phyloP scores from a whole-genome alignment of 2,888 invertebrate genomes.

The Cephonodes hylas region DNA sequence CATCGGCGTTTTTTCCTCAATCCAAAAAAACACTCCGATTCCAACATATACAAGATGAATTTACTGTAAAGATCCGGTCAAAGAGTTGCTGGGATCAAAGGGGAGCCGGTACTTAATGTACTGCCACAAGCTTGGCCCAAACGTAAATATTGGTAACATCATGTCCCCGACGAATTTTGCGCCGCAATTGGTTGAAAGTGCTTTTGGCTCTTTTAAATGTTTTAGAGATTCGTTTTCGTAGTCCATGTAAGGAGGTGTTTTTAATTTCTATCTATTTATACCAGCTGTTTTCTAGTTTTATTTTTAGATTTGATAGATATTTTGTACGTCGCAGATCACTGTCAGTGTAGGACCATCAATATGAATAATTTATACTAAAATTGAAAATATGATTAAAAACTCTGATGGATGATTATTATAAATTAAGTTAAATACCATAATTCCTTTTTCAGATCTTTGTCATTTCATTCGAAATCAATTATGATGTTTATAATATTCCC shows the following conservation, averaged over 20 bases:
- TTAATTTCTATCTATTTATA: background rate
- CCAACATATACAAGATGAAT: constrained; percentile 50
- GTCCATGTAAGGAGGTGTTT: background rate
- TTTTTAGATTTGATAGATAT: too few species aligned
- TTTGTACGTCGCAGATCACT: too few species aligned
- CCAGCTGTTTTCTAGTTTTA: too few species aligned
- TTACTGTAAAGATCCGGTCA: constrained; percentile 47
- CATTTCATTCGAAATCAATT: constrained; percentile 28
- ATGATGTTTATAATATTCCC: constrained; percentile 29
- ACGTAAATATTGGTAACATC: constrained; percentile 49
- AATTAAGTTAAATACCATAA: too few species aligned
- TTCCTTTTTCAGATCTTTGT: too few species aligned
- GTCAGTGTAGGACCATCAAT: too few species aligned
- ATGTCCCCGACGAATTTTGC: constrained; percentile 31
- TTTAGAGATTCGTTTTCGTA: background rate
- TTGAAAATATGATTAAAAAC: background rate
- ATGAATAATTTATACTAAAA: too few species aligned
- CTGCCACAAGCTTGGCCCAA: constrained; percentile 34
- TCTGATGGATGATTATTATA: background rate
- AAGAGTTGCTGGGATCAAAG: constrained; percentile 54
- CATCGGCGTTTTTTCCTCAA: constrained; percentile 18
- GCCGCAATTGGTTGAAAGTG: constrained; percentile 27
- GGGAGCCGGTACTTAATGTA: constrained; percentile 33
- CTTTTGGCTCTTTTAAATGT: constrained; percentile 20
- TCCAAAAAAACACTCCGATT: constrained; percentile 37